Percentiles rank a stretch among this genome's conserved stretches.
Conservation (phyloP, 2,888 invertebrate species). For the Icerya purchasi region DNA sequence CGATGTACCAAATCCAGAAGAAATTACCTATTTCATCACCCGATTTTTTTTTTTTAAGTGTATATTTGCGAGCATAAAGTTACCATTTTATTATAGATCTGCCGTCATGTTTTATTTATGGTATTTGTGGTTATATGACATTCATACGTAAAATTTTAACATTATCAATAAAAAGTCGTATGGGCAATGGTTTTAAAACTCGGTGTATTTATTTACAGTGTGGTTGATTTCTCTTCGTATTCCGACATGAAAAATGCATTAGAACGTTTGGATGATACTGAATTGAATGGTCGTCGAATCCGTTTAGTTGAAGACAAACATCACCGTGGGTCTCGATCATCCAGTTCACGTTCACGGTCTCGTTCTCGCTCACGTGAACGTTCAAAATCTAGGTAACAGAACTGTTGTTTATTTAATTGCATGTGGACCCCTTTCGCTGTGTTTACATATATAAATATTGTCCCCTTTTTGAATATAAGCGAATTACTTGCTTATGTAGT, state of each 20-base stretch:
- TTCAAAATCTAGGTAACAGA: conserved; percentile 29
- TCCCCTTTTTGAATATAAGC: background rate
- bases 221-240: conserved; percentile 88
- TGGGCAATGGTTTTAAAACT: too few species aligned
- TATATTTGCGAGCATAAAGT: too few species aligned
- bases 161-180: too few species aligned
- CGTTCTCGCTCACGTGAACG: conserved; percentile 46
- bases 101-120: too few species aligned
- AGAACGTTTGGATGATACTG: conserved; percentile 88
- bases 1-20: too few species aligned
- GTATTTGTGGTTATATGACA: too few species aligned
- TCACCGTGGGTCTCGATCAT: conserved; percentile 27
- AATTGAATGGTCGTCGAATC: conserved; percentile 84
- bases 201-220: conserved; percentile 32
- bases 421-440: conserved; percentile 10
- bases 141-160: too few species aligned
- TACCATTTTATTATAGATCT: too few species aligned
- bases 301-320: conserved; percentile 67
- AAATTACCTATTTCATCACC: too few species aligned
- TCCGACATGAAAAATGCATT: conserved; percentile 92
- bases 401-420: conserved; percentile 20
- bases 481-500: too few species aligned
- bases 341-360: conserved; percentile 35
- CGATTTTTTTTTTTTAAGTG: too few species aligned
- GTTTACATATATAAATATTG: too few species aligned